Conservation (phyloP, 2,888 invertebrate genomes). For the Carpatolechia fugitivella region DNA sequence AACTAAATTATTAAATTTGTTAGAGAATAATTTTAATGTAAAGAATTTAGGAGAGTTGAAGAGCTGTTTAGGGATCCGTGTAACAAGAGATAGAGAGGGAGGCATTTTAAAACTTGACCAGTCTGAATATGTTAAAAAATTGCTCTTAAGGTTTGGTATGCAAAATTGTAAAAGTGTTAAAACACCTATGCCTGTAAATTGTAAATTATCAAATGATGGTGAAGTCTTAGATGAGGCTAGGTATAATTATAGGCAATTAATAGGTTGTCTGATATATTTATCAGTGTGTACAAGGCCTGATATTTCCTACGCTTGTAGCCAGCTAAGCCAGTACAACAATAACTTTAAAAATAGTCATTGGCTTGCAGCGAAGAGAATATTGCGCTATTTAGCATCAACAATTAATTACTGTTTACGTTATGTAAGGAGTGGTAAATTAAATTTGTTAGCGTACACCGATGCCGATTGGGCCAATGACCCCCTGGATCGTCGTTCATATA, state of each 20-base stretch:
- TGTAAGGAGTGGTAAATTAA: slow-evolving; percentile 1
- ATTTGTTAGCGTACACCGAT: slow-evolving; percentile 18
- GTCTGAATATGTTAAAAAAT: slow-evolving; percentile 7
- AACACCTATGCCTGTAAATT: slow-evolving; percentile 15
- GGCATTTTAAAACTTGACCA: slow-evolving; percentile 11
- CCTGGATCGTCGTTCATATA: slow-evolving; percentile 24
- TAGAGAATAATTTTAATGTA: slow-evolving; percentile 5
- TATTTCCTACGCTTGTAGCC: slow-evolving; percentile 20
- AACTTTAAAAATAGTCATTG: slow-evolving; percentile 22
- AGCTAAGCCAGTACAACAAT: slow-evolving; percentile 23
- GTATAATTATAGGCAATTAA: slow-evolving; percentile 18
- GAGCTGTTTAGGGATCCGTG: slow-evolving; percentile 15
- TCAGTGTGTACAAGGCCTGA: slow-evolving; percentile 23
- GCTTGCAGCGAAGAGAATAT: too few species aligned
- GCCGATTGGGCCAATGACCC: slow-evolving; percentile 21
- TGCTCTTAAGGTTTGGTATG: slow-evolving; percentile 15
- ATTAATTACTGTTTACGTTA: slow-evolving; percentile 19
- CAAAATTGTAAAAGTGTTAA: slow-evolving; percentile 10
- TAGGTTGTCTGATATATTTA: slow-evolving; percentile 28
- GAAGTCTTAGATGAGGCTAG: slow-evolving; percentile 7
- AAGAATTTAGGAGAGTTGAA: slow-evolving; percentile 9
- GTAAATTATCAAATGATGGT: slow-evolving; percentile 3
- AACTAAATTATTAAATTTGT: not conserved
- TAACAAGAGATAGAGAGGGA: not conserved
- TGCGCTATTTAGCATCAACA: slow-evolving; percentile 23